Base-by-base conservation (phyloP, 2,113 vertebrate genomes). In the Oryzias woworae region DNA sequence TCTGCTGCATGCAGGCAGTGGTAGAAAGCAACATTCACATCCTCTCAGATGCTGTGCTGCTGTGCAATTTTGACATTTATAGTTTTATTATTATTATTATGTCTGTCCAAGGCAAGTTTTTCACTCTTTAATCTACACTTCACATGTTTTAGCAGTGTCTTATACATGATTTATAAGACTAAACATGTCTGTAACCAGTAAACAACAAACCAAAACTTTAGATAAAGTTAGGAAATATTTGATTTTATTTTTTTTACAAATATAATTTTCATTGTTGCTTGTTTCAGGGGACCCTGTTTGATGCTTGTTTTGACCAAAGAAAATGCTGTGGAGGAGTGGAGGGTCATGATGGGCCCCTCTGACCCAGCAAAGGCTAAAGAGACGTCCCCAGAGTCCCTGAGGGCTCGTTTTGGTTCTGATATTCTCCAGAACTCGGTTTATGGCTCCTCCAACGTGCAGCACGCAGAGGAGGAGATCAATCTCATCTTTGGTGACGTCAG, bases 321-420 rank as follows among this genome's bases (percentile, higher is more conserved):
- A 80, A 94, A 94, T 61, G 94, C 94, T 4, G 74, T 94, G 72
- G 72, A 88, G 45, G 92, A 95, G 3, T 96, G 94, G 94, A 93
- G 93, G 76, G 61, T 60, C 61, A 66, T 91, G 65, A 94, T 95
- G 84, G 95, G 95, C 7, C 94, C 94, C 17, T 42, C 83, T 42
- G 92, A 96, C 72, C 95, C 94, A 1, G 66, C 72, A 2, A 82
- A 89, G 78, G 94, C 93, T 12, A 91, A 71, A 53, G 62, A 71
- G 14, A 71, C 59, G 1, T 90, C 85, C 14, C 93, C 94, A 7
- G 55, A 77, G 31, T 95, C 90, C 41, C 74, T 96, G 53, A 89
- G 94, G 75, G 93, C 93, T 43, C 87, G 57, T 18, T 95, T 92
- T 66, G 94, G 92, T 71, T 76, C 71, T 7, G 79, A 80, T 73